Evolutionary conservation across 2,113 vertebrate species (phyloP).

Genomic region (Gopherus evgoodei): DNA sequence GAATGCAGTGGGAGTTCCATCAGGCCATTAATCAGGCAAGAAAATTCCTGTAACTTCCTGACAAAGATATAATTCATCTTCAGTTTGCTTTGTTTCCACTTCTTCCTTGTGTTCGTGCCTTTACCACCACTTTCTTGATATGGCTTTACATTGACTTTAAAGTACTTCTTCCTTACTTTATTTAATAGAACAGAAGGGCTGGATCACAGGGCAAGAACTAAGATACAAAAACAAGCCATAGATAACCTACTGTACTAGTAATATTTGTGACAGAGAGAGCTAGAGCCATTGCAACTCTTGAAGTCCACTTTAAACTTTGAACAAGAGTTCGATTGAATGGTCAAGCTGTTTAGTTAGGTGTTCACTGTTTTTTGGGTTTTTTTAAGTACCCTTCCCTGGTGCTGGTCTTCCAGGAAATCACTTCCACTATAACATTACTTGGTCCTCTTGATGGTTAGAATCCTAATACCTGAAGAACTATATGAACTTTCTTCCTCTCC

Average conservation of each 20-base stretch:
- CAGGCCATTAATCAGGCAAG: neutral
- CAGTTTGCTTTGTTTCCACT: rapidly evolving
- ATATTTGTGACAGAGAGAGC: neutral
- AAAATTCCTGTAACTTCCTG: neutral
- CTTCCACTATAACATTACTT: neutral
- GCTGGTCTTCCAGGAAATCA: neutral
- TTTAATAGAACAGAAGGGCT: constrained; percentile 4
- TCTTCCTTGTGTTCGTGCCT: neutral
- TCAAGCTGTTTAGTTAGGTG: neutral
- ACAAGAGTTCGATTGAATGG: neutral
- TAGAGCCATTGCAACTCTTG: neutral
- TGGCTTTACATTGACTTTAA: neutral
- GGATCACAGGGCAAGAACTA: too few species aligned
- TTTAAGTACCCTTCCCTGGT: too few species aligned
- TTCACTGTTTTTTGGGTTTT: neutral
- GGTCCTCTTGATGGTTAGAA: neutral
- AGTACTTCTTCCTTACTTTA: neutral
- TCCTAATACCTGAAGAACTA: neutral
- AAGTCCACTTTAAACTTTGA: neutral
- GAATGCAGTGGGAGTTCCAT: neutral
- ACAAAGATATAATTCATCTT: neutral
- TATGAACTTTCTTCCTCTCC: too few species aligned
- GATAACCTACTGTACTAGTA: neutral
- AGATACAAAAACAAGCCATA: too few species aligned
- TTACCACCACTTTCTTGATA: neutral